Conservation (phyloP, 2,888 invertebrate species). For the Aricia artaxerxes region DNA sequence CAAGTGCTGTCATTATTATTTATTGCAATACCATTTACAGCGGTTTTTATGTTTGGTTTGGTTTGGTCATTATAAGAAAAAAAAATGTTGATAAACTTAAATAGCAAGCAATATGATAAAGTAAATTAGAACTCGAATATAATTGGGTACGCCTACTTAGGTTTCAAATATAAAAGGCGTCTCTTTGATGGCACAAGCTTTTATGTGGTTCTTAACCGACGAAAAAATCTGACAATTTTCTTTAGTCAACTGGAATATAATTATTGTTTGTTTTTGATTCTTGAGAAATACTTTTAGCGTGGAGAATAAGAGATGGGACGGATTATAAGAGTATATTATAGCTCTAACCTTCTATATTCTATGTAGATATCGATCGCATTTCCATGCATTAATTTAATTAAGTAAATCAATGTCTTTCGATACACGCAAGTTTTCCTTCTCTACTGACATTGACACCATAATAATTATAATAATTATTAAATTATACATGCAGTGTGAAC, state of each 20-base stretch:
- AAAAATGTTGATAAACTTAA: too few species aligned
- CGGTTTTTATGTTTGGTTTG: background rate
- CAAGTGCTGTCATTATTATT: background rate
- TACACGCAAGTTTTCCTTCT: background rate
- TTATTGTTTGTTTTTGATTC: background rate
- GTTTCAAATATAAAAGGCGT: background rate
- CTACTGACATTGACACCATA: background rate
- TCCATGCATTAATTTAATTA: background rate
- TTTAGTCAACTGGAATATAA: background rate
- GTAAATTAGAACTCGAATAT: too few species aligned
- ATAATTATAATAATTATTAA: background rate
- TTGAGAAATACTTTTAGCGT: background rate
- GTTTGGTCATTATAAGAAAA: too few species aligned
- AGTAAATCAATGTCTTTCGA: background rate
- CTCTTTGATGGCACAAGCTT: background rate
- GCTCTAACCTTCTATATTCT: too few species aligned
- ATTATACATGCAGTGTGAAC: background rate
- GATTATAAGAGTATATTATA: too few species aligned
- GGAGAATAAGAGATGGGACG: too few species aligned
- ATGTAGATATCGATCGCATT: background rate
- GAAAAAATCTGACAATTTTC: background rate
- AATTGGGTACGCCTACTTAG: too few species aligned
- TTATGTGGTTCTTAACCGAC: background rate
- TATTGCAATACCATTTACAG: background rate
- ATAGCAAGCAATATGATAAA: too few species aligned